Conservation (phyloP, 2,113 vertebrate genomes). For the Cebidichthys violaceus region DNA sequence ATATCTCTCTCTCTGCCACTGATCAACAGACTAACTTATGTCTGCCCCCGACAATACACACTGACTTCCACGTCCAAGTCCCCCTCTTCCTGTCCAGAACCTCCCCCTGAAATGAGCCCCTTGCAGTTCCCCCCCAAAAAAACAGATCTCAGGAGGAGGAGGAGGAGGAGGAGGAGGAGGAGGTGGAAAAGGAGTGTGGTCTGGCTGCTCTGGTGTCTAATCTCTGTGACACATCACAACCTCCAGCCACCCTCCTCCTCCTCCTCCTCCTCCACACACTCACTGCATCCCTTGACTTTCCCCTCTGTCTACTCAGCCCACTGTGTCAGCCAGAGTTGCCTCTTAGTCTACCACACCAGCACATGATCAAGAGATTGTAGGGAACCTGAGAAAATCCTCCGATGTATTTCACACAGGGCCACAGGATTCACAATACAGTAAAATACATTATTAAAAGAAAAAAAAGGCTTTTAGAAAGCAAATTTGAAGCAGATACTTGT, state of each 20-base stretch:
- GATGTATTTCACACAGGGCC: background rate
- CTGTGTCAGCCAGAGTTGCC: conserved; percentile 31
- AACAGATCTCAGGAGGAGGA: conserved; percentile 53
- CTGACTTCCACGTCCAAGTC: conserved; percentile 32
- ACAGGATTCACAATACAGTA: background rate
- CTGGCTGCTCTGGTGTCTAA: conserved; percentile 50
- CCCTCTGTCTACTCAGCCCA: conserved; percentile 17
- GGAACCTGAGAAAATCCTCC: background rate
- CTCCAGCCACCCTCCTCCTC: conserved; percentile 10
- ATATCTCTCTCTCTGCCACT: background rate
- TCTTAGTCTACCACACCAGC: conserved; percentile 20
- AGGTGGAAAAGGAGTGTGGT: conserved; percentile 52
- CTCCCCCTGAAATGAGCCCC: conserved; percentile 51
- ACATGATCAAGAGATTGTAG: conserved; percentile 7
- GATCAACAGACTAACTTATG: conserved; percentile 19
- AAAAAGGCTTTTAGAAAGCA: background rate
- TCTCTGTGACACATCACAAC: conserved; percentile 69
- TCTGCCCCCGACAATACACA: conserved; percentile 36
- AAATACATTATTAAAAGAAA: background rate
- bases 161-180: conserved; percentile 9
- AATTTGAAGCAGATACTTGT: background rate
- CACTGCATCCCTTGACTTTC: conserved; percentile 25
- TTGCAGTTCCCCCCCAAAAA: conserved; percentile 57
- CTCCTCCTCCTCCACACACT: background rate
- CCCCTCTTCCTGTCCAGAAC: conserved; percentile 50